A percentile compares a stretch with the other conserved stretches of the same genome.
Conservation (phyloP, 2,113 vertebrate species). For the Megaceryle maxima region DNA sequence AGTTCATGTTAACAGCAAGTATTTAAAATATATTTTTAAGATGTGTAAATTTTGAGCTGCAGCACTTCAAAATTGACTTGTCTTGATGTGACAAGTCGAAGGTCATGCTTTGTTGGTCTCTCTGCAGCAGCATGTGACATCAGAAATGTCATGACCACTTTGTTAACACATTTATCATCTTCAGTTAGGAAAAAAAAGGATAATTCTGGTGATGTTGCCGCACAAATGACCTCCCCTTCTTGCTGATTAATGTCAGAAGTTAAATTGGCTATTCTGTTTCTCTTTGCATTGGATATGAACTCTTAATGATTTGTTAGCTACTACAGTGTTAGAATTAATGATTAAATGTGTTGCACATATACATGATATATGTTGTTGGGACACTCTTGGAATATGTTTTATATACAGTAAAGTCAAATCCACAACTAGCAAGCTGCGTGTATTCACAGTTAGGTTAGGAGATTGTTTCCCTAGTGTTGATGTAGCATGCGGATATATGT, state of each 20-base stretch:
- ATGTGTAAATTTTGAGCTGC: not conserved
- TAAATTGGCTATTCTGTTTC: not conserved
- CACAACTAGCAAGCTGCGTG: not conserved
- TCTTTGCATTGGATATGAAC: not conserved
- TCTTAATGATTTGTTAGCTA: not conserved
- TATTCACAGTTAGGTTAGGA: not conserved
- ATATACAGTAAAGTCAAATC: not conserved
- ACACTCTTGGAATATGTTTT: not conserved
- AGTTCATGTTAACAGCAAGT: not conserved
- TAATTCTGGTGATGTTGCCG: not conserved
- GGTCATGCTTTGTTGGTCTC: slow-evolving; percentile 39
- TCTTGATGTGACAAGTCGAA: slow-evolving; percentile 22
- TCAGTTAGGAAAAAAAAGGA: not conserved
- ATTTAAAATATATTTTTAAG: slow-evolving; percentile 13
- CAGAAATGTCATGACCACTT: slow-evolving; percentile 42
- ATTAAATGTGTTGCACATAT: not conserved
- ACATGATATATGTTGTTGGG: not conserved
- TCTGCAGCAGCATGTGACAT: not conserved
- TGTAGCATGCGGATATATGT: not conserved
- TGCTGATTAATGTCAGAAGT: not conserved
- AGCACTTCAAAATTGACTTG: slow-evolving; percentile 28
- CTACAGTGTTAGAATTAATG: not conserved
- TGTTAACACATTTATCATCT: slow-evolving; percentile 56
- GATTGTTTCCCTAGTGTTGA: not conserved
- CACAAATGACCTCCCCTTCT: not conserved